phyloP scores from a whole-genome alignment of 2,113 vertebrate genomes.

The Coturnix japonica region DNA sequence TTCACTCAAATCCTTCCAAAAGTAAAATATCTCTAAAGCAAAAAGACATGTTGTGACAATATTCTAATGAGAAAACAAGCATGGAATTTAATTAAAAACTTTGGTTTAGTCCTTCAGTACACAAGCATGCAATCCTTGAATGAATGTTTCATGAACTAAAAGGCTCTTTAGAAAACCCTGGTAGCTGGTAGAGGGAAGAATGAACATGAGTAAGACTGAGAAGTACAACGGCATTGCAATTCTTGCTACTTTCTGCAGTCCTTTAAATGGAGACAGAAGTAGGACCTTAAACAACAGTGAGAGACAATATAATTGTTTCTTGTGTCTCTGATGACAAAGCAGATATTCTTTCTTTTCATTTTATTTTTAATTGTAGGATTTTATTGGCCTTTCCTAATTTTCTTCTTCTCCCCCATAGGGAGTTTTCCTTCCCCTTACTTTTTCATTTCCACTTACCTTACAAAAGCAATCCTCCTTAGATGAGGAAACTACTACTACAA shows the following conservation, averaged over 20 bases:
- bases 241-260: neutral
- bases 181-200: neutral
- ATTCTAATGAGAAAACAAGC: neutral
- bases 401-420: neutral
- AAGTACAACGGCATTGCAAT: neutral
- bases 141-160: neutral
- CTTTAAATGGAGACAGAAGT: neutral
- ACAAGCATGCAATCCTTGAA: neutral
- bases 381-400: neutral
- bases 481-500: neutral
- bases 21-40: neutral
- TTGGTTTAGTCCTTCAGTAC: neutral
- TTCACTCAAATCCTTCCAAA: neutral
- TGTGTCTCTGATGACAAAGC: neutral
- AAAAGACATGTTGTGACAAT: neutral
- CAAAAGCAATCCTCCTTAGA: neutral
- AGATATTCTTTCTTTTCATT: neutral
- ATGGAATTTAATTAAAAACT: slow-evolving; percentile 36
- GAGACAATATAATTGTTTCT: neutral
- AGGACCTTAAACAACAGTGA: neutral
- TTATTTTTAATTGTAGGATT: neutral
- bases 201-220: neutral
- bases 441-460: neutral
- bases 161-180: neutral
- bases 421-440: neutral